Conservation (phyloP, 2,888 invertebrate genomes). For the Ichneumoninae sp. region DNA sequence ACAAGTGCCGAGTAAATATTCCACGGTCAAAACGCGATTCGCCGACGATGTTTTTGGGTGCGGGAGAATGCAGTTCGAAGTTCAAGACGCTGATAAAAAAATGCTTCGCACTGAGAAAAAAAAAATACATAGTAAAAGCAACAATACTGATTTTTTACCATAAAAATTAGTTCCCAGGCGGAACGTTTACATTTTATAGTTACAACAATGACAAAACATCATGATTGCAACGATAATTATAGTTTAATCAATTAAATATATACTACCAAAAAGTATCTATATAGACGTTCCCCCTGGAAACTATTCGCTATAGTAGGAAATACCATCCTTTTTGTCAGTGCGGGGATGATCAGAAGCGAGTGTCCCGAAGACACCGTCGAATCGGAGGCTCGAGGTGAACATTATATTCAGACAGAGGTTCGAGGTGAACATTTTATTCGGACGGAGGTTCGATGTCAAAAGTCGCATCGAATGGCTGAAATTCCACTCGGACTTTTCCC, state of each 20-base stretch:
- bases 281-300: too few species aligned
- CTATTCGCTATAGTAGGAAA: too few species aligned
- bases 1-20: conserved; percentile 74
- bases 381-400: neutral
- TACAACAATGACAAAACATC: too few species aligned
- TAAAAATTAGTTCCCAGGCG: too few species aligned
- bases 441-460: neutral
- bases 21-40: conserved; percentile 24
- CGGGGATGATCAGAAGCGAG: neutral
- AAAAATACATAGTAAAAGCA: too few species aligned
- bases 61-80: neutral
- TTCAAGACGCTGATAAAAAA: conserved; percentile 13
- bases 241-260: too few species aligned
- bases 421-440: neutral
- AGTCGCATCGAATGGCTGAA: neutral
- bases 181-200: too few species aligned
- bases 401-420: neutral
- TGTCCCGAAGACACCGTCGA: neutral
- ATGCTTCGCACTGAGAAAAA: neutral
- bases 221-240: too few species aligned
- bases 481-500: neutral
- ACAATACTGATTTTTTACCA: too few species aligned
- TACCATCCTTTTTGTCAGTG: too few species aligned
- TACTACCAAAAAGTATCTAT: too few species aligned
- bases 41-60: conserved; percentile 15